These are phyloP conservation scores for Zaprionus ghesquierei DNA, from an alignment of 1,140 invertebrate genomes.

Conservation along the genomic window DNA sequence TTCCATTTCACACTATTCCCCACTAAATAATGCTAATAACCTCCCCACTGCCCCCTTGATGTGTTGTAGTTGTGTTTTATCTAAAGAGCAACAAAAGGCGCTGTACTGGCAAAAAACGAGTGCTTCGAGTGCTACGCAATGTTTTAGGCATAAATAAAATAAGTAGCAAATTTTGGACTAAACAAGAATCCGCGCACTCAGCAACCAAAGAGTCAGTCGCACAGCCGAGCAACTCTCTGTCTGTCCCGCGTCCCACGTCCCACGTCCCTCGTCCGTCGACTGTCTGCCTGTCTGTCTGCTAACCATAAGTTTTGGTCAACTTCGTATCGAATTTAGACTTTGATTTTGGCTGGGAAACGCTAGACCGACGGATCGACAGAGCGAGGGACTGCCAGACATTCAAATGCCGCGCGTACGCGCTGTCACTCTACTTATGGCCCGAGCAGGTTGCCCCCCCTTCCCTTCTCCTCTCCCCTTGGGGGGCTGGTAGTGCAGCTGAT, in stretches of 20 bases:
- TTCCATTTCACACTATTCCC: slow-evolving; percentile 2
- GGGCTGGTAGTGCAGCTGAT: slow-evolving; percentile 7
- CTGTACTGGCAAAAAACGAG: slow-evolving; percentile 42
- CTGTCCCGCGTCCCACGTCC: not conserved
- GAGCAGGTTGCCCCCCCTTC: slow-evolving; percentile 49
- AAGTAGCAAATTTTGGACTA: slow-evolving; percentile 30
- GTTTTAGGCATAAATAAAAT: not conserved
- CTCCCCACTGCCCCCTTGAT: not conserved
- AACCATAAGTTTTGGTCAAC: slow-evolving; percentile 54
- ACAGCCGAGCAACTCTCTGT: slow-evolving; percentile 3
- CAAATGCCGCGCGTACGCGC: slow-evolving; percentile 33
- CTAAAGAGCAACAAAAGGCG: slow-evolving; percentile 55
- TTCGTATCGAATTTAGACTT: slow-evolving; percentile 18
- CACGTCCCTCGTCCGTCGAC: not conserved
- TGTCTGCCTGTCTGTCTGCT: slow-evolving; percentile 30
- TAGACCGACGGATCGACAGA: slow-evolving; percentile 5
- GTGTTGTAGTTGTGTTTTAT: slow-evolving; percentile 28
- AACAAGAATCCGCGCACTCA: slow-evolving; percentile 67
- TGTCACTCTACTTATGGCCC: slow-evolving; percentile 58
- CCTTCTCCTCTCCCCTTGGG: not conserved
- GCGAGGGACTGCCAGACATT: slow-evolving; percentile 27
- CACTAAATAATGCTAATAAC: slow-evolving; percentile 67
- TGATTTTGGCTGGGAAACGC: slow-evolving; percentile 18
- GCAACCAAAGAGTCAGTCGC: slow-evolving; percentile 18
- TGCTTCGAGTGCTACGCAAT: slow-evolving; percentile 43